Conservation (phyloP, 2,888 invertebrate genomes). For the Leptopilina myrica region DNA sequence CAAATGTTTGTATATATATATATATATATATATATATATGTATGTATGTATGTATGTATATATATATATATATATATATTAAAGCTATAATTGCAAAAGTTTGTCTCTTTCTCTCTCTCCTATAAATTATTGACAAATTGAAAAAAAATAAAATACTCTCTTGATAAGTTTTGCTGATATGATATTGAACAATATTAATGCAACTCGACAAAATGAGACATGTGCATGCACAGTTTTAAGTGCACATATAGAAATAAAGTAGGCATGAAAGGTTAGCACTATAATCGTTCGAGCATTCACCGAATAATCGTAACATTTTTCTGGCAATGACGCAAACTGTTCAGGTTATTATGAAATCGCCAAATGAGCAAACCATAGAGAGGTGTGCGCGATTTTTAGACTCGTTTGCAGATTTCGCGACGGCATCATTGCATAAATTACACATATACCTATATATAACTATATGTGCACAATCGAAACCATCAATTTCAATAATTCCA, state of each 20-base stretch:
- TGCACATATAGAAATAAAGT: conserved; percentile 16
- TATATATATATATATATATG: too few species aligned
- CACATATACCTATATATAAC: background rate
- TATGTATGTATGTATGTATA: too few species aligned
- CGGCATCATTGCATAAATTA: conserved; percentile 53
- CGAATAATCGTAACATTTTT: conserved; percentile 55
- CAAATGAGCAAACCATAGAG: conserved; percentile 55
- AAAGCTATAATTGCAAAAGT: too few species aligned
- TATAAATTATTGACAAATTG: too few species aligned
- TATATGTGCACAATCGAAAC: conserved; percentile 21
- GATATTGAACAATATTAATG: too few species aligned
- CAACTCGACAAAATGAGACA: background rate
- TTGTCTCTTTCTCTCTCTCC: too few species aligned
- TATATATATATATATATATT: too few species aligned
- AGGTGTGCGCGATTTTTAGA: conserved; percentile 58
- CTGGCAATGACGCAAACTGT: conserved; percentile 52
- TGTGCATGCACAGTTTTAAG: background rate
- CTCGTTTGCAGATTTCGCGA: conserved; percentile 56
- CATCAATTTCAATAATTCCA: conserved; percentile 31
- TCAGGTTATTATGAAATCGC: conserved; percentile 52
- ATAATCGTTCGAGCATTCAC: conserved; percentile 53
- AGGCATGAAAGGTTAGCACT: conserved; percentile 47
- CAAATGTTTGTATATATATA: too few species aligned
- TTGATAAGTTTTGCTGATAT: too few species aligned
- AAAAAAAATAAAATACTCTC: too few species aligned